Evolutionary conservation across 35 echinoderm and acorn worm species (phyloP).

Genomic region (Hemicentrotus pulcherrimus): DNA sequence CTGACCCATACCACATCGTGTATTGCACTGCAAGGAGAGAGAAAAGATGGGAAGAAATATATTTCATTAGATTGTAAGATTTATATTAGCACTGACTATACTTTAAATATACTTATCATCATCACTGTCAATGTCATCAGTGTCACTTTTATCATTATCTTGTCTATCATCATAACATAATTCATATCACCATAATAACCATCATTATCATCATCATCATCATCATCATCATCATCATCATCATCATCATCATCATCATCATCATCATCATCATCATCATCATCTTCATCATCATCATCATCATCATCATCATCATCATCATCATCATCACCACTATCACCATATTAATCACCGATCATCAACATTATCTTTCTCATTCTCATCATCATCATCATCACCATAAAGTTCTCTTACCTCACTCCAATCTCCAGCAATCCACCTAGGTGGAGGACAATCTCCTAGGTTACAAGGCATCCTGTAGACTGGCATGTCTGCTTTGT

Average conservation of each 20-base stretch:
- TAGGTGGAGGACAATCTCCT: conserved; percentile 74
- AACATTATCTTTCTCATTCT: not conserved
- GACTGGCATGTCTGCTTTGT: conserved; percentile 60
- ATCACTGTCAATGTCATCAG: not conserved
- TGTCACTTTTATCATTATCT: not conserved
- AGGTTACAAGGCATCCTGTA: conserved; percentile 64
- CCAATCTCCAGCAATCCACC: conserved; percentile 83
- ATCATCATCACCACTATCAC: not conserved
- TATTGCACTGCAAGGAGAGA: conserved; percentile 68
- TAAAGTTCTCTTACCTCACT: conserved; percentile 70
- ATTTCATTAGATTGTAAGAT: not conserved
- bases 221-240: conserved; percentile 43
- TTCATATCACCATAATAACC: not conserved
- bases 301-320: conserved; percentile 7
- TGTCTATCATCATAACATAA: not conserved
- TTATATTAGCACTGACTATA: no score
- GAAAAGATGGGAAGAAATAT: not conserved
- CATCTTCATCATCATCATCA: not conserved
- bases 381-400: not conserved
- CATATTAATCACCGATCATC: not conserved
- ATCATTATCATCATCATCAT: not conserved
- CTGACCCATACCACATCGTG: conserved; percentile 81
- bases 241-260: conserved; percentile 38
- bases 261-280: conserved; percentile 20
- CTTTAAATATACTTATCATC: not conserved